phyloP scores from a whole-genome alignment of 2,888 invertebrate genomes.

The Tipula vernalis region DNA sequence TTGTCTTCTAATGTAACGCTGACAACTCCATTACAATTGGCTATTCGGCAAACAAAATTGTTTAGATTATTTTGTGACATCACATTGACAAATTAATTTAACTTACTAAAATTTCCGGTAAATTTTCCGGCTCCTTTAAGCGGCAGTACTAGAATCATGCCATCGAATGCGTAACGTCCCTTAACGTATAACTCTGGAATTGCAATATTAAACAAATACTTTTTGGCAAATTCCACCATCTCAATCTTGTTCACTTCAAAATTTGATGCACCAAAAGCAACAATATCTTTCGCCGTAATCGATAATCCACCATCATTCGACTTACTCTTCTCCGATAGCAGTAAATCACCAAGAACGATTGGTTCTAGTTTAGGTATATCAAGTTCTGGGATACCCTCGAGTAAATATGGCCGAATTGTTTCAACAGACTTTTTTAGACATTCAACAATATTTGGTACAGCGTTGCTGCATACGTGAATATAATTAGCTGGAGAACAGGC shows the following conservation, averaged over 20 bases:
- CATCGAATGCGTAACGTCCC: slow-evolving; percentile 41
- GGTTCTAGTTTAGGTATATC: slow-evolving; percentile 53
- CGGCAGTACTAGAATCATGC: slow-evolving; percentile 39
- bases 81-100: not conserved
- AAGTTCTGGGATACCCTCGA: slow-evolving; percentile 46
- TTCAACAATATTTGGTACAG: slow-evolving; percentile 42
- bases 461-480: slow-evolving; percentile 46
- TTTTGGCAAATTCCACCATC: slow-evolving; percentile 23
- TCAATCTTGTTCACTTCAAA: slow-evolving; percentile 13
- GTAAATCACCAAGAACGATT: slow-evolving; percentile 13
- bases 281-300: slow-evolving; percentile 14
- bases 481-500: slow-evolving; percentile 39
- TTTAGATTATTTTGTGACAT: too few species aligned
- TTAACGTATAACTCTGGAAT: slow-evolving; percentile 40
- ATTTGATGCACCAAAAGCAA: slow-evolving; percentile 13
- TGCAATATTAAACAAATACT: slow-evolving; percentile 33
- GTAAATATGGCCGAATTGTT: slow-evolving; percentile 40
- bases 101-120: slow-evolving; percentile 41
- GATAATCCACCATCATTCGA: not conserved
- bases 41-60: slow-evolving; percentile 17
- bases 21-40: slow-evolving; percentile 26
- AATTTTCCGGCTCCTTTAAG: slow-evolving; percentile 42
- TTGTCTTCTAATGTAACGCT: slow-evolving; percentile 25
- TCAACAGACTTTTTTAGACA: slow-evolving; percentile 48
- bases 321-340: slow-evolving; percentile 11